Evolutionary conservation across 2,113 vertebrate genomes (phyloP).

Genomic region (Pachypanchax playfairii): DNA sequence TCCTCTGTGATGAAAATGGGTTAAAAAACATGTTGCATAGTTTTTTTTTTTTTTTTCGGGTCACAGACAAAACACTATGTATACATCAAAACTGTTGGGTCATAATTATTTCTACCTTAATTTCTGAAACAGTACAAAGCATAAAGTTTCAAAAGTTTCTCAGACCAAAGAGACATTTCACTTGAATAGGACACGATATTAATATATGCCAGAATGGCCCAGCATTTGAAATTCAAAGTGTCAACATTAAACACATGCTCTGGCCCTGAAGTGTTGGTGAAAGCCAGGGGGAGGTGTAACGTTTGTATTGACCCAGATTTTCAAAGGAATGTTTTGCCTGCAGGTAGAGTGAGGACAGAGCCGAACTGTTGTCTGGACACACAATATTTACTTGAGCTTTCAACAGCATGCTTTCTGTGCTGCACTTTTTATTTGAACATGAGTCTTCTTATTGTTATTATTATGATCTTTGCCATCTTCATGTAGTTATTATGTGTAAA

Average conservation of each 20-base stretch:
- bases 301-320: conserved; percentile 77
- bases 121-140: conserved; percentile 1
- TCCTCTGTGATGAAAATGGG: conserved; percentile 6
- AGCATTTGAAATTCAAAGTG: conserved; percentile 67
- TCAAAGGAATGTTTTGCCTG: conserved; percentile 61
- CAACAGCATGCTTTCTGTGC: conserved; percentile 7
- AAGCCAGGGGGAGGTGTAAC: conserved; percentile 46
- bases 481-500: conserved; percentile 14
- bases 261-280: conserved; percentile 51
- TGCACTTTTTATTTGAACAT: conserved; percentile 25
- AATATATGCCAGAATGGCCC: conserved; percentile 42
- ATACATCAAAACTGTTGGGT: conserved; percentile 14
- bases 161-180: conserved; percentile 26
- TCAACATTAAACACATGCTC: conserved; percentile 68
- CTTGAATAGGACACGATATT: conserved; percentile 17
- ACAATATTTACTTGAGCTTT: conserved; percentile 48
- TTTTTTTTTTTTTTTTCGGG: background rate
- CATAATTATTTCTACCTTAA: conserved; percentile 11
- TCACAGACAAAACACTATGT: conserved; percentile 21
- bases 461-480: conserved; percentile 5
- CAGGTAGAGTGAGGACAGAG: conserved; percentile 61
- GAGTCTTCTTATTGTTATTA: too few relatives aligned
- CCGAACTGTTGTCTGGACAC: conserved; percentile 52
- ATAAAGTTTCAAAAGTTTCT: conserved; percentile 16
- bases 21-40: conserved; percentile 15